Evolutionary conservation across 2,888 invertebrate genomes (phyloP), one percentile per base, ranked within the genome.

Genomic region (Schizaphis graminum): DNA sequence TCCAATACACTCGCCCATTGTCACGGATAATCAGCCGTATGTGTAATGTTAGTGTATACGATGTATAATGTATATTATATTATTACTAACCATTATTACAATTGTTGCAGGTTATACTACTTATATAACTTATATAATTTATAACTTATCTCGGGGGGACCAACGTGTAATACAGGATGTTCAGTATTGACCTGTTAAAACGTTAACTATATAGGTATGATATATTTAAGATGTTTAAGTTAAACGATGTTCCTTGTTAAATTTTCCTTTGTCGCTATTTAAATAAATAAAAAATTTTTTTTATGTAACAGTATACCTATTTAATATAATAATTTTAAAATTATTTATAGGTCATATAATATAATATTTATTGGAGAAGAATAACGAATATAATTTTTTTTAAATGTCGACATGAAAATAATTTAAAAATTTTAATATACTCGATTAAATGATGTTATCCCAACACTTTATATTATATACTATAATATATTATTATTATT

Each of bases 131-230:
- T 53, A 21, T 16, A 53, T 77, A 77, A 77, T 35, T 67, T 67
- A 77, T 77, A 77, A 35, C 35, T n/a, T 35, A 77, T 77, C 77
- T 77, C 35, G 77, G 77, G 77, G 77, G 77, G 77, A 77, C 77
- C 77, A 77, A 35, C 35, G 16, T 77, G 35, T 77, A 77, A 21
- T 77, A 35, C 77, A 77, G 77, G 77, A 77, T n/a, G 77, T 77
- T 35, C 77, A 77, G 77, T 35, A 53, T 53, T 21, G 77, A 35
- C 77, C 77, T 35, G 35, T 77, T 77, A 77, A 35, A 77, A 35
- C 35, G 35, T 77, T 35, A 77, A 77, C 35, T 53, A 53, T 21
- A 53, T 77, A 77, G 21, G 8, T 77, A 21, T 8, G 35, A 77
- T 21, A 21, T 35, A 35, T 35, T 77, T 35, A 67, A 67, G 67